phyloP scores from a whole-genome alignment of 2,113 vertebrate genomes.

The Rallus limicola region DNA sequence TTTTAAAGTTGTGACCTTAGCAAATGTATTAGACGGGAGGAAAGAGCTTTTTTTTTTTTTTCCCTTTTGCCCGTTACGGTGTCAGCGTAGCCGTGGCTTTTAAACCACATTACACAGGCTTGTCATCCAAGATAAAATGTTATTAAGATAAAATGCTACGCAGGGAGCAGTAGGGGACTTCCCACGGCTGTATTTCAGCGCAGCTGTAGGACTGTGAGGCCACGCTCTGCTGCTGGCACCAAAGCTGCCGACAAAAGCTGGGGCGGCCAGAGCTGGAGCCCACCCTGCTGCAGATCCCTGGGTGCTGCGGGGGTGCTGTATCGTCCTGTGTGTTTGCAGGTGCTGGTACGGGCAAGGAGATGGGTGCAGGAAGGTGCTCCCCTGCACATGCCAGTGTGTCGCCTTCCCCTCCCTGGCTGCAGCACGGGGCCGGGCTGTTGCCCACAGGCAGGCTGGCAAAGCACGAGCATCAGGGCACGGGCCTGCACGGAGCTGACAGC shows the following conservation, averaged over 20 bases:
- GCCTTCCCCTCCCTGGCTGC: neutral
- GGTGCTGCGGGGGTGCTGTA: rapidly evolving
- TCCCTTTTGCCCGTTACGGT: conserved; percentile 13
- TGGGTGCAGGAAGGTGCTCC: neutral
- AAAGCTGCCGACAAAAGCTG: neutral
- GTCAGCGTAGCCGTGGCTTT: conserved; percentile 69
- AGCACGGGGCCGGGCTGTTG: neutral
- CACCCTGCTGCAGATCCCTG: neutral
- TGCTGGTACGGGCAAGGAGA: neutral
- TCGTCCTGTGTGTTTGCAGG: rapidly evolving
- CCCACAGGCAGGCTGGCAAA: neutral
- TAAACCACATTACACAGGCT: conserved; percentile 78
- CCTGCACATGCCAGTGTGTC: neutral
- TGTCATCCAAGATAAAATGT: conserved; percentile 81
- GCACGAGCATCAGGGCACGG: neutral
- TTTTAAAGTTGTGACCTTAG: conserved; percentile 45
- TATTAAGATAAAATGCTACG: conserved; percentile 81
- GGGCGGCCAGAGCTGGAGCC: neutral
- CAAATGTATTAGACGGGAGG: conserved; percentile 28
- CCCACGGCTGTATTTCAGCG: conserved; percentile 64
- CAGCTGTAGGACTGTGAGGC: conserved; percentile 15
- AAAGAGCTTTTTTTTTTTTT: neutral
- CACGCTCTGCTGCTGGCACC: neutral
- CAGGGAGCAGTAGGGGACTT: conserved; percentile 72
- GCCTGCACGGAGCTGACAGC: conserved; percentile 27